These are phyloP conservation scores for Ariopsis seemanni DNA, from an alignment of 2,113 vertebrate genomes.

Conservation along the genomic window DNA sequence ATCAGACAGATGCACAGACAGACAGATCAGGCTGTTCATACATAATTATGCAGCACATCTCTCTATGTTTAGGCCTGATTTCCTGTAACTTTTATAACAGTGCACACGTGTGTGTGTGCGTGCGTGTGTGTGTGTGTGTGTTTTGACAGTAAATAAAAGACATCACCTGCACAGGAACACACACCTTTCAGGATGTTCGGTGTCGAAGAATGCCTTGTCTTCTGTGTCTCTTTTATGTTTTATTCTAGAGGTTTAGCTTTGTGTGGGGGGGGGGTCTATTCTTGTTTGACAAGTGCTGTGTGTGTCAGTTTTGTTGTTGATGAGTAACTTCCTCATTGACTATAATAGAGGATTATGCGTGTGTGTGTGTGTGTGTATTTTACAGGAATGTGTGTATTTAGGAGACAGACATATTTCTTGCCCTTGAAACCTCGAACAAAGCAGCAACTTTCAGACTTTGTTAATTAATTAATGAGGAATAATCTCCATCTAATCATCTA, in stretches of 20 bases:
- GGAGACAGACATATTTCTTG: background rate
- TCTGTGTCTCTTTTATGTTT: conserved; percentile 1
- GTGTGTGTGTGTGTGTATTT: conserved; percentile 10
- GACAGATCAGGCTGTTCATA: background rate
- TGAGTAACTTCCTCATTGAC: conserved; percentile 37
- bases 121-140: background rate
- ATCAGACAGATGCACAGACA: background rate
- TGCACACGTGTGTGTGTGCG: background rate
- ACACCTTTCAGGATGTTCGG: conserved; percentile 31
- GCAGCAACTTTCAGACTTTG: background rate
- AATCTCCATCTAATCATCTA: background rate
- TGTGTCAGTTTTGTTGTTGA: conserved; percentile 28
- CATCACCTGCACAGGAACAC: conserved; percentile 14
- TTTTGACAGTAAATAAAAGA: background rate
- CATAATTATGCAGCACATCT: background rate
- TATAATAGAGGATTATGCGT: conserved; percentile 19
- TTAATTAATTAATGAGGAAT: too few species aligned
- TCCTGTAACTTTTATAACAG: background rate
- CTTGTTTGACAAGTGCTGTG: conserved; percentile 12
- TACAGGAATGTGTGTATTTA: background rate
- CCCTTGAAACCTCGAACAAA: background rate
- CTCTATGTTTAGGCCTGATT: background rate
- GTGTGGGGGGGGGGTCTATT: background rate
- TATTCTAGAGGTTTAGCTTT: background rate
- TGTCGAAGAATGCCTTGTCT: conserved; percentile 17